Evolutionary conservation across 2,797 vertebrate species (phyloP), one percentile per base, ranked within the genome.

Genomic region (Malacoraja senta): DNA sequence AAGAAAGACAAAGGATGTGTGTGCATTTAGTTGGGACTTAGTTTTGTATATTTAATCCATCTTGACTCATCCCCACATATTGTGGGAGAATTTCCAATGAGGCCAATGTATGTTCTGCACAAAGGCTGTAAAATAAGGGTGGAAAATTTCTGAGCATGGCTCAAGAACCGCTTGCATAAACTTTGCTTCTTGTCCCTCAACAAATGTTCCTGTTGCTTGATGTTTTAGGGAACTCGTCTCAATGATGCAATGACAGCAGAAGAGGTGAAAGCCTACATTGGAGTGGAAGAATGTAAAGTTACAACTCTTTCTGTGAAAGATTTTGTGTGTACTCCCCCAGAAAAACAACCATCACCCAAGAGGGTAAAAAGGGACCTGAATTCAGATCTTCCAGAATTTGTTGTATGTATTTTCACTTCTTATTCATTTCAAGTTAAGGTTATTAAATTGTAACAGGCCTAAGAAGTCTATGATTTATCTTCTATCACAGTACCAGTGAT

Each of bases 231-330:
- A 93, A 96, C 95, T 58, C 98, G 98, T 79, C 98, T 99, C 95
- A 97, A 98, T 95, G 98, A 96, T 95, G 99, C 98, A 0, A 99
- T 99, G 98, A 99, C 98, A 0, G 97, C 98, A 65, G 97, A 97
- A 0, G 99, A 99, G 95, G 98, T 98, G 0, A 96, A 98, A 94
- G 99, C 98, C 0, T 99, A 97, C 84, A 97, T 99, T 94, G 99
- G 99, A 0, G 97, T 98, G 0, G 98, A 98, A 79, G 94, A 96
- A 86, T 99, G 98, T 95, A 83, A 95, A 93, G 99, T 99, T 95
- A 99, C 97, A 96, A 98, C 97, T 0, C 97, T 99, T 3, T 98
- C 98, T 1, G 98, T 98, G 93, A 98, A 98, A 0, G 98, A 98
- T 94, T 96, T 99, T 44, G 99, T 99, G 94, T 97, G 99, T 93